Conservation (phyloP, 2,113 vertebrate species). For the Halichoeres trimaculatus region DNA sequence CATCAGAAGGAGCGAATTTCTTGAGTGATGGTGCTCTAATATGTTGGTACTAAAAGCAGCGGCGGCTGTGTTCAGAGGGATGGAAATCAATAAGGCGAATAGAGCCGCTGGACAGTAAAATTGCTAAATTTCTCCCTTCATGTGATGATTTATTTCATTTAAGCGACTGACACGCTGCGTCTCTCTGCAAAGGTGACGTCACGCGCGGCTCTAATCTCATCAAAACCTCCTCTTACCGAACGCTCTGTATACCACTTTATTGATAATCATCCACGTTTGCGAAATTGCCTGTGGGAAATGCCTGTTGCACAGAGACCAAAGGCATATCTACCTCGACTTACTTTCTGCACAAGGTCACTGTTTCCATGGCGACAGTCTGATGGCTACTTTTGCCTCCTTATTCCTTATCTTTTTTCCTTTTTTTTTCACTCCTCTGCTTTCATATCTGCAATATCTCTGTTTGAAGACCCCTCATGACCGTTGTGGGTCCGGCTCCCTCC, state of each 20-base stretch:
- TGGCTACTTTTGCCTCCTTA: conserved; percentile 76
- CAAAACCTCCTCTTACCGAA: neutral
- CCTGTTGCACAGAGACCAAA: conserved; percentile 67
- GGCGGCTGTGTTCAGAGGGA: conserved; percentile 13
- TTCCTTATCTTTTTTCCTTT: conserved; percentile 69
- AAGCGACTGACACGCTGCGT: neutral
- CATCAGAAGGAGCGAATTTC: neutral
- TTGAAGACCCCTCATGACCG: conserved; percentile 70
- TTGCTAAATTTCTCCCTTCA: conserved; percentile 14
- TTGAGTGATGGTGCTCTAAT: conserved; percentile 21
- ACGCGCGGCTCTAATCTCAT: conserved; percentile 15
- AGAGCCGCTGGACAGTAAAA: conserved; percentile 9
- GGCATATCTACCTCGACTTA: conserved; percentile 69
- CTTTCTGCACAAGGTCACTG: conserved; percentile 79
- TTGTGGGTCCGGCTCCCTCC: conserved; percentile 14
- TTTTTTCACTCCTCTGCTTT: conserved; percentile 67
- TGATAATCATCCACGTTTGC: conserved; percentile 38
- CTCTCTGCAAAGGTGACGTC: conserved; percentile 14
- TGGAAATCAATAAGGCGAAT: conserved; percentile 28
- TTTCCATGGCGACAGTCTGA: conserved; percentile 79
- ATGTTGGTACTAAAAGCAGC: conserved; percentile 3
- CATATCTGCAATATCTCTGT: conserved; percentile 73
- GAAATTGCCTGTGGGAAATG: conserved; percentile 41
- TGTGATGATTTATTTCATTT: conserved; percentile 18
- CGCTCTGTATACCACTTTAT: conserved; percentile 4